Base-by-base conservation (phyloP, 2,888 invertebrate genomes). In the Congeria kusceri region DNA sequence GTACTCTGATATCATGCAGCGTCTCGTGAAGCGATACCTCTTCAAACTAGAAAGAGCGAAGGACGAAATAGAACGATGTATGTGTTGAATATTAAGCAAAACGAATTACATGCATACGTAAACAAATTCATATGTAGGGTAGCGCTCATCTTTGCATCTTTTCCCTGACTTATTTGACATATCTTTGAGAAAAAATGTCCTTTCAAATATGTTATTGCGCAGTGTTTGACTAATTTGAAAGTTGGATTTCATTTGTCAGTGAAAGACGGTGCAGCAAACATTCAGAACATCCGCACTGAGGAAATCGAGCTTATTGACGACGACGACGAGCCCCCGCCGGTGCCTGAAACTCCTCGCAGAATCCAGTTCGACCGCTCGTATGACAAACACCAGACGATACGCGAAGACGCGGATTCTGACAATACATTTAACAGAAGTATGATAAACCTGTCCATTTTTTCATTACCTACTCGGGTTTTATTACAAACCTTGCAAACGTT, bases 21-120 rank as follows among this genome's bases (percentile, higher is more conserved):
- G 93, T 56, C 86, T 93, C 28, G 93, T 93, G 4, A 89, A 93
- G 72, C 69, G 93, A 64, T 93, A 93, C 80, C 90, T 93, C 62
- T 93, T 93, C 81, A 93, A 93, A 83, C 83, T 92, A 64, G 93
- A 93, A 79, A 80, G 93, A 69, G 91, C 91, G n/a, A 92, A 91
- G 78, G 92, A 93, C 59, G 92, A 92, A 79, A 92, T 90, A 32
- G 90, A 92, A 82, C 86, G 84, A 57, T 77, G 88, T 88, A 67
- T 77, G 82, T 15, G 23, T 15, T n/a, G 1, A 3, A 3, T 11
- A 13, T 39, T 39, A 39, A 13, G 9, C 9, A 4, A 7, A 7
- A 7, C 3, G 9, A 39, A 11, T 13, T 39, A 39, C 9, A 13
- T 11, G 15, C 39, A 13, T 7, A 7, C 39, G 39, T 39, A 5